phyloP scores from a whole-genome alignment of 2,888 invertebrate genomes.

The Margaritifera margaritifera region DNA sequence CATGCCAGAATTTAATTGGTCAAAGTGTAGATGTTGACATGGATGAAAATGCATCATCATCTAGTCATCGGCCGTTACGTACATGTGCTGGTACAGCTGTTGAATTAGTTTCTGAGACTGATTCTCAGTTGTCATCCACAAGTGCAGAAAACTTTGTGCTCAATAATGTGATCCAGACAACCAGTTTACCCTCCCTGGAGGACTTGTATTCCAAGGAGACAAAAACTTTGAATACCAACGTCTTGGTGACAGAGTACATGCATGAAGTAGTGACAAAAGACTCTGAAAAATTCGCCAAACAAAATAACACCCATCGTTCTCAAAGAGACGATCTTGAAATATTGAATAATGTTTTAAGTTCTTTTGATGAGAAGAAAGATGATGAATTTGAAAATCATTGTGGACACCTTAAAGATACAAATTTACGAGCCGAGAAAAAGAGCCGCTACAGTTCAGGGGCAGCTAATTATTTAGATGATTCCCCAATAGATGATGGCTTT shows the following conservation, averaged over 20 bases:
- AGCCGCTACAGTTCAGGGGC: conserved; percentile 36
- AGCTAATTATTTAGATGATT: conserved; percentile 10
- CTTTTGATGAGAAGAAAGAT: conserved; percentile 19
- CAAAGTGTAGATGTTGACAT: too few species aligned
- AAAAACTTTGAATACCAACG: conserved; percentile 78
- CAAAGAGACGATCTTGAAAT: conserved; percentile 34
- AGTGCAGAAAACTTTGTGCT: conserved; percentile 14
- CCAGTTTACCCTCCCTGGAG: conserved; percentile 66
- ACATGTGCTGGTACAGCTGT: too few species aligned
- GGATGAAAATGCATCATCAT: too few species aligned
- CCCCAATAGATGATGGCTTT: conserved; percentile 40
- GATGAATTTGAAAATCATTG: conserved; percentile 25
- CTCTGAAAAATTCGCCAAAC: conserved; percentile 77
- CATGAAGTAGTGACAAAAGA: conserved; percentile 76
- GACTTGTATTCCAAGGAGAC: conserved; percentile 77
- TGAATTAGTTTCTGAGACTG: too few species aligned
- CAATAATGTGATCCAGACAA: conserved; percentile 36
- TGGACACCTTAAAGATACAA: conserved; percentile 74
- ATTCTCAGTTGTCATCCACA: neutral
- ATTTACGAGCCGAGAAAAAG: conserved; percentile 69
- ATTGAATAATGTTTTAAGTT: conserved; percentile 21
- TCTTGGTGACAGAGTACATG: conserved; percentile 67
- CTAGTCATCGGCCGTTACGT: too few species aligned
- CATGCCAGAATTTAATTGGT: too few species aligned
- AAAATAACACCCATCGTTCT: conserved; percentile 69